These are phyloP conservation scores for Chaenodraco wilsoni DNA, from an alignment of 2,797 vertebrate genomes.

Conservation along the genomic window DNA sequence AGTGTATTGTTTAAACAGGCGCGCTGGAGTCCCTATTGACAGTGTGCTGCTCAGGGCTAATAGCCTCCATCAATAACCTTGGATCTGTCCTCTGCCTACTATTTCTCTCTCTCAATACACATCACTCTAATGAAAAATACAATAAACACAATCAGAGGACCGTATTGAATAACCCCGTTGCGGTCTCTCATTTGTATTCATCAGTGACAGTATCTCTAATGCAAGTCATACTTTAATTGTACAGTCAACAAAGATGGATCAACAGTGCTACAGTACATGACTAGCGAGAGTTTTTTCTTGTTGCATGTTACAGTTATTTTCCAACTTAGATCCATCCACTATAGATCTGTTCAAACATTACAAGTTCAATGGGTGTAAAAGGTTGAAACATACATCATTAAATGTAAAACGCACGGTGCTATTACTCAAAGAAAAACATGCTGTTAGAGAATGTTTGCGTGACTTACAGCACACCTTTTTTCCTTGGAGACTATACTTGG, in stretches of 20 bases:
- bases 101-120: conserved; percentile 74
- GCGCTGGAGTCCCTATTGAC: conserved; percentile 75
- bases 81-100: conserved; percentile 73
- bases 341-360: conserved; percentile 7
- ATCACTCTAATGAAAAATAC: conserved; percentile 82
- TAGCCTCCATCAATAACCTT: conserved; percentile 83
- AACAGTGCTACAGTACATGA: conserved; percentile 23
- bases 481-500: too few species aligned
- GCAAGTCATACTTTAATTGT: conserved; percentile 69
- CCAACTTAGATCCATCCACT: not conserved
- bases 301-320: conserved; percentile 18
- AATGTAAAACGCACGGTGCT: conserved; percentile 3
- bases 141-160: conserved; percentile 78
- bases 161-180: conserved; percentile 70
- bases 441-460: too few species aligned
- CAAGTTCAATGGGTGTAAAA: conserved; percentile 3
- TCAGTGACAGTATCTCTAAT: conserved; percentile 76
- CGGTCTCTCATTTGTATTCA: conserved; percentile 76
- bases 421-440: conserved; percentile 5
- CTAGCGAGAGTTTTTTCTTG: conserved; percentile 16
- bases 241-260: conserved; percentile 58
- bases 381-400: conserved; percentile 16
- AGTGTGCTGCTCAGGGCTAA: conserved; percentile 73
- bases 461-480: too few species aligned
- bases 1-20: conserved; percentile 78